A percentile compares a stretch with the other conserved stretches of the same genome.
phyloP scores from a whole-genome alignment of 2,113 vertebrate species.

The Oryzias melastigma region DNA sequence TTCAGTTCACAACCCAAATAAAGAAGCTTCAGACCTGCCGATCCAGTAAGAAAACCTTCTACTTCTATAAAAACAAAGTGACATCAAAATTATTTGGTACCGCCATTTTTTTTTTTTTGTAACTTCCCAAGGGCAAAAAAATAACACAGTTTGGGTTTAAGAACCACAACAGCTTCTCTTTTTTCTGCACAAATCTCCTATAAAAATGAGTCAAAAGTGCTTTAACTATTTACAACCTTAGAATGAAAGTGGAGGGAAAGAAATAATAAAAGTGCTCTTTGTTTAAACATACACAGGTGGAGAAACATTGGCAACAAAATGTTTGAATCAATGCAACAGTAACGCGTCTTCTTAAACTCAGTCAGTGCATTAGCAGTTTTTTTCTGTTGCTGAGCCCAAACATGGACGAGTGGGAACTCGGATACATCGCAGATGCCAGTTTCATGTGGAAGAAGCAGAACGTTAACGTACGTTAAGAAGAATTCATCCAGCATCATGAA shows the following conservation, averaged over 20 bases:
- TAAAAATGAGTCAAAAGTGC: conserved; percentile 19
- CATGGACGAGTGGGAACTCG: conserved; percentile 9
- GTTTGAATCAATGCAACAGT: conserved; percentile 5
- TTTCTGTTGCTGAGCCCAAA: conserved; percentile 7
- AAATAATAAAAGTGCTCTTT: conserved; percentile 41
- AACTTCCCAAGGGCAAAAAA: conserved; percentile 6
- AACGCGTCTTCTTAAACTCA: conserved; percentile 9
- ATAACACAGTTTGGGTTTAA: conserved; percentile 13
- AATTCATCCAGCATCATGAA: no score
- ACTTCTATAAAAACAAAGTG: background rate
- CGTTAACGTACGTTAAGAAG: no score
- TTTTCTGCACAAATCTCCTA: conserved; percentile 7
- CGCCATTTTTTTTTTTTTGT: conserved; percentile 5
- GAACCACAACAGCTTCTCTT: background rate
- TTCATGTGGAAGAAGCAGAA: background rate
- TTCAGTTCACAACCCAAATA: no score
- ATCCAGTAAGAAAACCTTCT: background rate
- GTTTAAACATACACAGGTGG: conserved; percentile 14
- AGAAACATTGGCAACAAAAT: conserved; percentile 7
- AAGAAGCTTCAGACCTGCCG: no score
- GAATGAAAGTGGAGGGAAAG: background rate
- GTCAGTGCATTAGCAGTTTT: conserved; percentile 33
- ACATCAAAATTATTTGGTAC: conserved; percentile 14
- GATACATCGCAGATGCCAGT: conserved; percentile 5
- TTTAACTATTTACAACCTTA: conserved; percentile 10